Base-by-base conservation (phyloP, 2,797 vertebrate species). In the Eurystomus glaucurus region DNA sequence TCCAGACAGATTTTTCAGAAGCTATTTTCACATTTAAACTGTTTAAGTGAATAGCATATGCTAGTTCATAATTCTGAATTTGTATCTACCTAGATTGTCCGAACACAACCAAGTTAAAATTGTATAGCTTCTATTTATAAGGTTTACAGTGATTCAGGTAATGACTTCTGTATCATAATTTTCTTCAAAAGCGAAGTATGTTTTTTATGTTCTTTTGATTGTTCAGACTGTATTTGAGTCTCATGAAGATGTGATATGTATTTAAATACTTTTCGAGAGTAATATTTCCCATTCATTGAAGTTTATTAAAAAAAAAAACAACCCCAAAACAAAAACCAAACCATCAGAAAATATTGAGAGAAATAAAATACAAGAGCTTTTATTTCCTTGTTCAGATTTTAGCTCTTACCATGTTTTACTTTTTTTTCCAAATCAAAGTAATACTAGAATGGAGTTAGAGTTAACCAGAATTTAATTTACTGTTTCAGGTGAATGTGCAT, bases 1-100 rank as follows among this genome's bases (percentile, higher is more conserved):
- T 31, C 10, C 18, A 33, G 23, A 64, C 55, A 81, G 35, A 43
- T 74, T 97, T 96, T 69, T 94, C 87, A 91, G 85, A 84, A 13
- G 6, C 13, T 86, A 39, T 88, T 96, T 92, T 83, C 71, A 69
- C 25, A 52, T 16, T 22, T 81, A 72, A 72, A 70, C 23, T 76
- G 28, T 92, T 96, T 83, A 82, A 89, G 48, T 19, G 93, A 90
- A 65, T 31, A 39, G 28, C 46, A 29, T 48, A 11, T 3, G 5
- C 20, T 78, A 26, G 33, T 90, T 89, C 3, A 0, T 62, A 96
- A 72, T 60, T 94, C 22, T 71, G 23, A 94, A 60, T 92, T 78
- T 84, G 22, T 68, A 43, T 75, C 37, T 71, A 79, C 57, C 37
- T 68, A 37, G 88, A 37, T 91, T 80, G 68, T 81, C 54, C 45